These are phyloP conservation scores for Glyptemys insculpta DNA, from an alignment of 2,797 vertebrate species.

Conservation along the genomic window DNA sequence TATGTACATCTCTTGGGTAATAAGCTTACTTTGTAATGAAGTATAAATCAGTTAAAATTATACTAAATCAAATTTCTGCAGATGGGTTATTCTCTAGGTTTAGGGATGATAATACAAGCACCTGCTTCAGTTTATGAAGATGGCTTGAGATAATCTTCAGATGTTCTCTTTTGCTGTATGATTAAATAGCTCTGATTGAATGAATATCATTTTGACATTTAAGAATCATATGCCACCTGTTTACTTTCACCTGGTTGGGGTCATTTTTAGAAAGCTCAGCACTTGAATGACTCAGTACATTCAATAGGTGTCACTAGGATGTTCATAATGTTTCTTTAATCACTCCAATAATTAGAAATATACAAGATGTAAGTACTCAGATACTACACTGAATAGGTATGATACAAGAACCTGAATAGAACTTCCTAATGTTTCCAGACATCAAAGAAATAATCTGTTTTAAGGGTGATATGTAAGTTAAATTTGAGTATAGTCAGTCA, in stretches of 20 bases:
- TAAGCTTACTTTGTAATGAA: constrained; percentile 54
- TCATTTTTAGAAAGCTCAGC: background rate
- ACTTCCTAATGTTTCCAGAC: background rate
- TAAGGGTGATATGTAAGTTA: background rate
- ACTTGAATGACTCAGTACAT: background rate
- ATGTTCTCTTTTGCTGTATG: background rate
- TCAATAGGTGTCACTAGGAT: background rate
- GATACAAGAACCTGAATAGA: background rate
- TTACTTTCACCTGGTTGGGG: background rate
- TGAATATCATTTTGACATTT: constrained; percentile 24
- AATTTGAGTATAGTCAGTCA: background rate
- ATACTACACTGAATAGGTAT: background rate
- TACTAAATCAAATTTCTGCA: constrained; percentile 45
- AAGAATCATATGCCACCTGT: background rate
- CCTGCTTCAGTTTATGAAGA: constrained; percentile 47
- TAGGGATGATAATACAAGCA: constrained; percentile 57
- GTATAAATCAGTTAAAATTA: constrained; percentile 67
- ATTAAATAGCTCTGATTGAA: background rate
- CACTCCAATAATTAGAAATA: background rate
- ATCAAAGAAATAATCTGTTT: background rate
- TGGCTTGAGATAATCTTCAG: constrained; percentile 37
- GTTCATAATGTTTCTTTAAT: background rate
- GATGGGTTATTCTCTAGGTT: constrained; percentile 35
- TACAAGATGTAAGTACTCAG: background rate
- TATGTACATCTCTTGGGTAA: constrained; percentile 39